Conservation (phyloP, 2,113 vertebrate species). For the Perca schrenkii region DNA sequence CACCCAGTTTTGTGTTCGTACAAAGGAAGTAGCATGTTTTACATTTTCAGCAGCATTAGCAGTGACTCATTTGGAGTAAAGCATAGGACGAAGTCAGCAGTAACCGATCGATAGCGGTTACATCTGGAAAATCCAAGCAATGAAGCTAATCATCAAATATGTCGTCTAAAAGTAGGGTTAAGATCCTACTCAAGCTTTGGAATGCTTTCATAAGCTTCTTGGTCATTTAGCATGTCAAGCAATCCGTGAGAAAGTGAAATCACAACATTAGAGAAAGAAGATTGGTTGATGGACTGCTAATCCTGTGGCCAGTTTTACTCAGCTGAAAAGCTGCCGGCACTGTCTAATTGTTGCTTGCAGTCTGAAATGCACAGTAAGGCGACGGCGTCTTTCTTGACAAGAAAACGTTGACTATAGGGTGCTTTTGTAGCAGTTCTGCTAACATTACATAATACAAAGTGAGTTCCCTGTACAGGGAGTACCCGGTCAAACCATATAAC, state of each 20-base stretch:
- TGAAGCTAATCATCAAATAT: conserved; percentile 24
- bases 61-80: neutral
- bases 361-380: neutral
- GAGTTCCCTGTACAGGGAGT: too few relatives aligned
- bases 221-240: conserved; percentile 19
- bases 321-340: conserved; percentile 15
- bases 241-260: conserved; percentile 13
- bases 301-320: conserved; percentile 14
- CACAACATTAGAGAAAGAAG: neutral
- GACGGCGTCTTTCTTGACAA: too few relatives aligned
- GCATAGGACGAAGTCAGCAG: neutral
- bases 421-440: too few relatives aligned
- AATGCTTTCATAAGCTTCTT: conserved; percentile 16
- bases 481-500: too few relatives aligned
- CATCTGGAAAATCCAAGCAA: neutral
- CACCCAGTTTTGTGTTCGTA: neutral
- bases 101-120: neutral
- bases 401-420: too few relatives aligned
- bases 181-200: conserved; percentile 17
- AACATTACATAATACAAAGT: too few relatives aligned
- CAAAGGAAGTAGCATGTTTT: neutral
- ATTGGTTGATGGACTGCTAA: conserved; percentile 29
- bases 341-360: neutral
- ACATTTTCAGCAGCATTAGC: neutral
- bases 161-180: conserved; percentile 19